Percentiles rank a stretch among this genome's conserved stretches.
These are phyloP conservation scores for Eubasilissa splendida DNA, from an alignment of 2,888 invertebrate genomes.

Conservation along the genomic window DNA sequence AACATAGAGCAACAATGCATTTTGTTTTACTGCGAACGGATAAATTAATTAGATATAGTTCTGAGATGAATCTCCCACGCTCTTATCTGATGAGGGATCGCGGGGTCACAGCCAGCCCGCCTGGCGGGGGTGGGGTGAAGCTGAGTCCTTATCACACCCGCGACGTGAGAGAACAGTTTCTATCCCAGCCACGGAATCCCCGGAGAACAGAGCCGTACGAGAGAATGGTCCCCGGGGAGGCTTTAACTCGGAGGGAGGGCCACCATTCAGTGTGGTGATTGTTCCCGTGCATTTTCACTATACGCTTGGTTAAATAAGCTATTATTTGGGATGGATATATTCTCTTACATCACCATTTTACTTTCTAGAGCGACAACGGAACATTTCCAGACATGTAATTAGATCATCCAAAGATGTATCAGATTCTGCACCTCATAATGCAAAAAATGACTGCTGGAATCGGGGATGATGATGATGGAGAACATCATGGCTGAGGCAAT, in stretches of 20 bases:
- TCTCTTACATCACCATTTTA: no score
- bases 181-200: not conserved
- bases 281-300: not conserved
- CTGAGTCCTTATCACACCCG: not conserved
- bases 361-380: no score
- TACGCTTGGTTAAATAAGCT: no score
- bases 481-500: no score
- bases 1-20: no score
- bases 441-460: no score
- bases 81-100: not conserved
- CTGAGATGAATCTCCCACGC: slow-evolving; percentile 21
- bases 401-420: no score
- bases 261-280: not conserved
- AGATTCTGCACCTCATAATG: no score
- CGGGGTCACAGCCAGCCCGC: not conserved
- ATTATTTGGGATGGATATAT: no score
- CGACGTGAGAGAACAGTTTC: slow-evolving; percentile 8
- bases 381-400: no score
- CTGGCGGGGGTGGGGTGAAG: not conserved
- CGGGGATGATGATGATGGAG: no score
- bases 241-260: not conserved
- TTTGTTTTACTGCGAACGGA: not conserved
- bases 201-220: not conserved
- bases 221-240: slow-evolving; percentile 9
- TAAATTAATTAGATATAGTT: slow-evolving; percentile 15